phyloP scores from a whole-genome alignment of 35 echinoderm and acorn worm genomes.

The Antedon bifida region DNA sequence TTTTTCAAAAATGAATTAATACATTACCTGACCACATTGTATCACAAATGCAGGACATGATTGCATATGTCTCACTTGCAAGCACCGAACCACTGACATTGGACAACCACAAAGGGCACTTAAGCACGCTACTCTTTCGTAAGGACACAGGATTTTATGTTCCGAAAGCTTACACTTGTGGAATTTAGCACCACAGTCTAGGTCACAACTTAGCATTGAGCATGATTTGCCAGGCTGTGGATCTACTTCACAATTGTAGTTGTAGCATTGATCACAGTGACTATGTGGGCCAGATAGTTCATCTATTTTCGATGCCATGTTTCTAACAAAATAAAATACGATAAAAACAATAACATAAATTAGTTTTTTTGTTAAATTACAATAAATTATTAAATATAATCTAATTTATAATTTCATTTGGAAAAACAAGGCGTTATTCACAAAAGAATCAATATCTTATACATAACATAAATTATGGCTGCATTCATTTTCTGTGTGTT shows the following conservation, averaged over 20 bases:
- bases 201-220: constrained; percentile 48
- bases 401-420: too few relatives aligned
- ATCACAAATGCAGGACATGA: neutral
- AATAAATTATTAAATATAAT: too few relatives aligned
- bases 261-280: constrained; percentile 55
- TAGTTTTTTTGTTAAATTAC: too few relatives aligned
- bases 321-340: neutral
- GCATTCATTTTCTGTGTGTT: too few relatives aligned
- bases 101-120: neutral
- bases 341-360: neutral
- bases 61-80: neutral
- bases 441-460: too few relatives aligned
- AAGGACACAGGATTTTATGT: constrained; percentile 50
- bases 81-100: neutral
- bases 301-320: neutral
- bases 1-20: too few relatives aligned
- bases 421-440: too few relatives aligned
- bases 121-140: constrained; percentile 30
- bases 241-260: constrained; percentile 15
- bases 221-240: constrained; percentile 37
- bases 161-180: constrained; percentile 66
- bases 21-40: neutral
- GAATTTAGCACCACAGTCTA: constrained; percentile 61
- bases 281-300: constrained; percentile 5
- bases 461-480: too few relatives aligned